Evolutionary conservation across 2,113 vertebrate species (phyloP), one percentile per base, ranked within the genome.

Genomic region (Malurus cyaneus): DNA sequence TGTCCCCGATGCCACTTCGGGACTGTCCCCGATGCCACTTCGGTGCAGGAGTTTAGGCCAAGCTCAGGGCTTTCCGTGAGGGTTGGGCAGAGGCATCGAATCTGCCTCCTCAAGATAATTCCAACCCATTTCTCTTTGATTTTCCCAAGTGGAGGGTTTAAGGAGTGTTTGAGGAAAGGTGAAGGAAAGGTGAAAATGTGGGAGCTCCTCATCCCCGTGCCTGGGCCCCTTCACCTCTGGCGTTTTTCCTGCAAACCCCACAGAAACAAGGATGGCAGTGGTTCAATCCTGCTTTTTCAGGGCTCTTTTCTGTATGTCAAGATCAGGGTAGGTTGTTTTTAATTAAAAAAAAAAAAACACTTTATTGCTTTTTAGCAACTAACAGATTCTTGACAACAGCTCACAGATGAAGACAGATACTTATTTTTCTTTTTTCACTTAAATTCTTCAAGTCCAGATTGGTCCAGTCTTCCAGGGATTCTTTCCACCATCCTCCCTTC

Each of bases 311-410:
- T n/a, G 32, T 3, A 5, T 8, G n/a, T 66, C 1, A 12, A 21
- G 9, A 2, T 54, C 28, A 11, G 11, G 18, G 29, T 0, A 9
- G 9, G 20, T 49, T 32, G 10, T 57, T 87, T 54, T 69, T 10
- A 65, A 14, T 90, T 85, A 9, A 92, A 95, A 94, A 87, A 4
- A 88, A 9, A 92, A 95, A 94, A 87, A 4, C 2, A 4, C 18
- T 95, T 95, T 94, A 95, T 92, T 96, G 70, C 70, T 90, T 85
- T 92, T 60, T 46, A 81, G 31, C 79, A 79, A 39, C 20, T 14
- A 6, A 65, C 85, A 78, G 52, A 57, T 15, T 74, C 26, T 89
- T 93, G 82, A 85, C 54, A 90, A 17, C 53, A 6, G 19, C 2
- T 84, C 44, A 31, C 46, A 32, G 69, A 3, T 18, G 14, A 61